Conservation (phyloP, 2,797 vertebrate genomes). For the Fistularia commersonii region DNA sequence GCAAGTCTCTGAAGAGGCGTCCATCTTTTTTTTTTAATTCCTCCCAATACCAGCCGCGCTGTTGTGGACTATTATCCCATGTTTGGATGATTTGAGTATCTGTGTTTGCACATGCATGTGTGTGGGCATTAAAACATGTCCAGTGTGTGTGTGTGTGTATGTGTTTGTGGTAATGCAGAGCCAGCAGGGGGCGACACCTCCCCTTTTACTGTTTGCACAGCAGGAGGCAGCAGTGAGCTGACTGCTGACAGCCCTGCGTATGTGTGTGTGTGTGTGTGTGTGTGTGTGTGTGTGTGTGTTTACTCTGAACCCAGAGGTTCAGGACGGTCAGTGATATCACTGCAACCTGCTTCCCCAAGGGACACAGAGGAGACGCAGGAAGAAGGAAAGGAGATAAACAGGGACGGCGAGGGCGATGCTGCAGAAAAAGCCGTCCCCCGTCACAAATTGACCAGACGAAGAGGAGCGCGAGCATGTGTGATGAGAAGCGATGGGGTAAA, state of each 20-base stretch:
- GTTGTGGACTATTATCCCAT: slow-evolving; percentile 2
- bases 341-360: slow-evolving; percentile 34
- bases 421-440: slow-evolving; percentile 16
- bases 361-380: slow-evolving; percentile 25
- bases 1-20: too few relatives aligned
- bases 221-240: slow-evolving; percentile 53
- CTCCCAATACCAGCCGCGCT: slow-evolving; percentile 1
- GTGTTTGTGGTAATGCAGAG: background rate
- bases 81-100: too few relatives aligned
- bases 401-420: slow-evolving; percentile 9
- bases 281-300: too few relatives aligned
- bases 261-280: too few relatives aligned
- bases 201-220: slow-evolving; percentile 10
- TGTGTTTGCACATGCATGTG: slow-evolving; percentile 1
- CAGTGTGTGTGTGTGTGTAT: background rate
- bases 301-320: too few relatives aligned
- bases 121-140: background rate
- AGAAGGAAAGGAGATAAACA: slow-evolving; percentile 16
- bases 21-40: slow-evolving; percentile 3
- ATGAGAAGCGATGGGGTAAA: background rate
- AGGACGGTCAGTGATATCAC: slow-evolving; percentile 33
- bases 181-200: slow-evolving; percentile 53
- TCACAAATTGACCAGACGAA: slow-evolving; percentile 9
- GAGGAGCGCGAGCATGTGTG: slow-evolving; percentile 6
- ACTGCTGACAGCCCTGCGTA: slow-evolving; percentile 33